These are phyloP conservation scores for Litoditis marina DNA, from an alignment of 2,888 invertebrate genomes.

Conservation along the genomic window DNA sequence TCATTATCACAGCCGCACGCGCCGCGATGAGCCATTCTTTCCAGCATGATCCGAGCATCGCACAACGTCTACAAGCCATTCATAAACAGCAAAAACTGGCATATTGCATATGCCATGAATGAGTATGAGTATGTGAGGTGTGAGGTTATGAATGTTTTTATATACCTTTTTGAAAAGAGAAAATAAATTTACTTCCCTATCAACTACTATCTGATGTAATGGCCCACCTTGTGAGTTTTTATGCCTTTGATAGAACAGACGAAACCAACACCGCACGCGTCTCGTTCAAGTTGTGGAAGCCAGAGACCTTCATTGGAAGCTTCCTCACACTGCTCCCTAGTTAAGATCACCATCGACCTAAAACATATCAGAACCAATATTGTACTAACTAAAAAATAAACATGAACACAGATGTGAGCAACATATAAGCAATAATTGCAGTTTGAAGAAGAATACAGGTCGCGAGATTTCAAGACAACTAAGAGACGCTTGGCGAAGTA, in stretches of 20 bases:
- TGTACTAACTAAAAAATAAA: no score
- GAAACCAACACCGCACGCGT: slow-evolving; percentile 98
- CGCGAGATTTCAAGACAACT: no score
- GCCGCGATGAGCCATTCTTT: slow-evolving; percentile 98
- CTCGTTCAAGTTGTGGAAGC: slow-evolving; percentile 89
- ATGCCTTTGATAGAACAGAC: slow-evolving; percentile 95
- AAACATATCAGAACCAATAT: no score
- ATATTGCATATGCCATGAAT: no score
- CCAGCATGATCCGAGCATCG: slow-evolving; percentile 89
- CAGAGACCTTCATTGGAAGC: slow-evolving; percentile 73
- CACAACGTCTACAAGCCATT: slow-evolving; percentile 75
- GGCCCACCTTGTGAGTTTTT: slow-evolving; percentile 75
- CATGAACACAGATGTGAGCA: no score
- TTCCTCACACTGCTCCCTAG: slow-evolving; percentile 47
- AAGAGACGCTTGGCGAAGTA: no score
- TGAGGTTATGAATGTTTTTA: slow-evolving; percentile 1
- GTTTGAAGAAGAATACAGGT: no score
- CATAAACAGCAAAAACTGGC: not conserved
- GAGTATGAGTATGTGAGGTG: no score
- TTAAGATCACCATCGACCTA: slow-evolving; percentile 53
- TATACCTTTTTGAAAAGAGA: not conserved
- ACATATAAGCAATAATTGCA: no score
- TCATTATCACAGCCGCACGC: slow-evolving; percentile 99
- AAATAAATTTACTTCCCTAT: not conserved
- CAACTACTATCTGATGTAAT: no score